These are phyloP conservation scores for Drosophila triauraria DNA, from an alignment of 1,140 invertebrate species.

Conservation along the genomic window DNA sequence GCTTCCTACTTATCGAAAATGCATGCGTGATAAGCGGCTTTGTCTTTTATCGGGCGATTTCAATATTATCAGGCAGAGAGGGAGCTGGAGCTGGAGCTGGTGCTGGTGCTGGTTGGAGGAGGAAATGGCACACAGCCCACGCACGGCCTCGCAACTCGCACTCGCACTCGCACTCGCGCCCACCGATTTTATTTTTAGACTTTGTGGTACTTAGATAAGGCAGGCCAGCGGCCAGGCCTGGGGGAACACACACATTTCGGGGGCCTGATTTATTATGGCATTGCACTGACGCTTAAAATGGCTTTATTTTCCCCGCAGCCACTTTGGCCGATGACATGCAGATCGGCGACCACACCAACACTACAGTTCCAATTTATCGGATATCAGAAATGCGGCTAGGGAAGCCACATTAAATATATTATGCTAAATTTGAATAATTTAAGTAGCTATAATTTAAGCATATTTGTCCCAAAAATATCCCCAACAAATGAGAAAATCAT, in stretches of 20 bases:
- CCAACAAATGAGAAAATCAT: too few species aligned
- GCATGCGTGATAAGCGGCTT: constrained; percentile 47
- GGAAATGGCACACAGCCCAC: constrained; percentile 28
- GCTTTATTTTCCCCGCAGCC: constrained; percentile 33
- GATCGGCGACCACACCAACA: too few species aligned
- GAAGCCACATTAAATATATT: too few species aligned
- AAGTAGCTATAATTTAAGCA: too few species aligned
- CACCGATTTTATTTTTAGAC: constrained; percentile 59
- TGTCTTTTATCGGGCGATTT: constrained; percentile 63
- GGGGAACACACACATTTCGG: constrained; percentile 4
- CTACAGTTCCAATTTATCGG: background rate
- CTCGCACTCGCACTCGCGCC: background rate
- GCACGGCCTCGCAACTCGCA: background rate
- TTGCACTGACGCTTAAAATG: constrained; percentile 56
- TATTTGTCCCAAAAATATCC: too few species aligned
- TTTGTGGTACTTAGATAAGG: constrained; percentile 24
- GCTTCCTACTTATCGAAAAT: constrained; percentile 43
- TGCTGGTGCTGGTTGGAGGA: background rate
- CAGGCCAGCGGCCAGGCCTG: background rate
- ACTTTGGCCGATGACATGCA: background rate
- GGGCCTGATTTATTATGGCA: constrained; percentile 70
- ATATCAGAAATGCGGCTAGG: background rate
- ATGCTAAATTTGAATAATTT: background rate
- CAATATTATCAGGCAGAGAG: constrained; percentile 52
- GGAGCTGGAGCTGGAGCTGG: too few species aligned